A percentile compares a stretch with the other conserved stretches of the same genome.
These are phyloP conservation scores for Dilophus febrilis DNA, from an alignment of 2,888 invertebrate genomes.

Conservation along the genomic window DNA sequence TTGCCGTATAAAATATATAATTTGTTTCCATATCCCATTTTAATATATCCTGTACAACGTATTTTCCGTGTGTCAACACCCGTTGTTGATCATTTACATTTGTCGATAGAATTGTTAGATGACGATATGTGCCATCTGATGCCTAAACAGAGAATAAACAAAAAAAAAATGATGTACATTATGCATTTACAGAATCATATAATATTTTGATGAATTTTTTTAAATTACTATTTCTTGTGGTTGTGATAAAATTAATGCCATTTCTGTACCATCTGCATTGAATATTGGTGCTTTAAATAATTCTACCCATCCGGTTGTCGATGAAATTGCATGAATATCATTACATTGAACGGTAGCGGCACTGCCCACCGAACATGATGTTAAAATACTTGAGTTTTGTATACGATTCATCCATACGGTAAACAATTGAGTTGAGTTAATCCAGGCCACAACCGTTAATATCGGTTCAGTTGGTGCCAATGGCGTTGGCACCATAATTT, in stretches of 20 bases:
- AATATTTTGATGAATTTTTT: constrained; percentile 8
- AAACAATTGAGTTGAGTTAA: constrained; percentile 47
- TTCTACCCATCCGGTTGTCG: constrained; percentile 59
- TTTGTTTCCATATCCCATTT: constrained; percentile 50
- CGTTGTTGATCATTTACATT: constrained; percentile 21
- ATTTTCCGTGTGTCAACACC: constrained; percentile 43
- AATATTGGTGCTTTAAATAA: constrained; percentile 52
- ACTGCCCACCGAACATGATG: constrained; percentile 47
- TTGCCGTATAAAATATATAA: constrained; percentile 69
- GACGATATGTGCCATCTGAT: constrained; percentile 41
- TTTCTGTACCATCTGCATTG: constrained; percentile 45
- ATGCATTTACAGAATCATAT: not conserved
- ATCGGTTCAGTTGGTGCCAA: constrained; percentile 24
- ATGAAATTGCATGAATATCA: constrained; percentile 13
- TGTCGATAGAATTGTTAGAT: constrained; percentile 40
- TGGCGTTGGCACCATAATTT: constrained; percentile 22
- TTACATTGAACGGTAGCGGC: not conserved
- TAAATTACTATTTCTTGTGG: too few relatives aligned
- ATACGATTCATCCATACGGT: constrained; percentile 81
- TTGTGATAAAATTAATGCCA: constrained; percentile 58
- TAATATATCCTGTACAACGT: constrained; percentile 54
- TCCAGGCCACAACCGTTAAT: constrained; percentile 57
- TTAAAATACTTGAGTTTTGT: constrained; percentile 55
- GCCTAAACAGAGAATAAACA: too few relatives aligned
- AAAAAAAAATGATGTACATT: not conserved